Conservation (phyloP, 2,888 invertebrate species). For the Erebia ligea region DNA sequence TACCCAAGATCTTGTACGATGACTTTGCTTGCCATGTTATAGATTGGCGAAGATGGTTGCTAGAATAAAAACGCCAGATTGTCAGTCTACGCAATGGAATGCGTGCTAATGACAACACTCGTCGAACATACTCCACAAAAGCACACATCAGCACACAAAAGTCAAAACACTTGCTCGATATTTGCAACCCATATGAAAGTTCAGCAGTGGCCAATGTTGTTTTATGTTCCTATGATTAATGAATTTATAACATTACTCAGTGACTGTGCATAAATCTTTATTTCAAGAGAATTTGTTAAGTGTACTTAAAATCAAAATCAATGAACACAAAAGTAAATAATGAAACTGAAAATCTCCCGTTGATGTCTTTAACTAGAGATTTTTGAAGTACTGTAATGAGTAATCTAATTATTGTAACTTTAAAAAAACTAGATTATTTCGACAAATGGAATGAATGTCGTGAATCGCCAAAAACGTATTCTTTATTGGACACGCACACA, state of each 20-base stretch:
- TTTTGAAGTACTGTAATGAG: constrained; percentile 35
- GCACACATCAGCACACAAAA: constrained; percentile 54
- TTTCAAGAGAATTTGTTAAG: constrained; percentile 40
- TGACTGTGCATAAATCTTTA: constrained; percentile 56
- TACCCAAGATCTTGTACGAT: constrained; percentile 59
- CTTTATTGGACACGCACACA: constrained; percentile 62
- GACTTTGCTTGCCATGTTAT: constrained; percentile 50
- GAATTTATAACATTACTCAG: constrained; percentile 50
- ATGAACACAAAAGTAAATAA: constrained; percentile 47
- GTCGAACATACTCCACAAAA: constrained; percentile 49
- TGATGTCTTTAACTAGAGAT: constrained; percentile 66
- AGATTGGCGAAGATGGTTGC: constrained; percentile 63
- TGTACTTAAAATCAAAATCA: constrained; percentile 42
- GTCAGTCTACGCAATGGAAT: constrained; percentile 60
- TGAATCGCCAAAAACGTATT: constrained; percentile 36
- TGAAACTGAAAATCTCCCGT: constrained; percentile 53
- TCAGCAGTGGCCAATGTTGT: constrained; percentile 46
- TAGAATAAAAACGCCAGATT: constrained; percentile 71
- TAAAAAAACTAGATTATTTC: constrained; percentile 36
- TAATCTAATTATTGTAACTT: constrained; percentile 6
- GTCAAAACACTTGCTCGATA: constrained; percentile 47
- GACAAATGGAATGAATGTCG: constrained; percentile 39
- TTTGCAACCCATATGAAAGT: constrained; percentile 56
- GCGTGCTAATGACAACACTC: constrained; percentile 51
- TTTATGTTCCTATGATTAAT: constrained; percentile 35